Evolutionary conservation across 2,113 vertebrate genomes (phyloP).

Genomic region (Carassius auratus): DNA sequence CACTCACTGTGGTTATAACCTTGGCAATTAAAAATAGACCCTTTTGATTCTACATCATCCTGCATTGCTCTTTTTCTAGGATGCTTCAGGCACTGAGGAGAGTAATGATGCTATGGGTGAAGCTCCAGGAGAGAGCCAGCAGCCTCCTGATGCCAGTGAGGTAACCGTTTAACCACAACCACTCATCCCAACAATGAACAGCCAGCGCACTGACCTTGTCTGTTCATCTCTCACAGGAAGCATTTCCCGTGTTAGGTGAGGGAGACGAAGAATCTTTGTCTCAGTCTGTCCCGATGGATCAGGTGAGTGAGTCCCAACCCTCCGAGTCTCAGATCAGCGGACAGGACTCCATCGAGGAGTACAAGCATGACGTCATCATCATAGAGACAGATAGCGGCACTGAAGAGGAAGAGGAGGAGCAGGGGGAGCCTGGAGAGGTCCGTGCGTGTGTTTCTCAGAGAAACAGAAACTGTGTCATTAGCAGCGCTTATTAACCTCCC

Average conservation of each 20-base stretch:
- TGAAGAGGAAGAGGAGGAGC: slow-evolving; percentile 82
- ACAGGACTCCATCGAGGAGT: slow-evolving; percentile 76
- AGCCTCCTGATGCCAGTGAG: slow-evolving; percentile 83
- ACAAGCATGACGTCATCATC: slow-evolving; percentile 85
- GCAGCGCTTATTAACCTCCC: not conserved
- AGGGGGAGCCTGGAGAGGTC: slow-evolving; percentile 77
- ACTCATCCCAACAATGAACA: not conserved
- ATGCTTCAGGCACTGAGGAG: slow-evolving; percentile 81
- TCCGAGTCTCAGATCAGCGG: slow-evolving; percentile 70
- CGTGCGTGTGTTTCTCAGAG: not conserved
- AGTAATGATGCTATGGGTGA: slow-evolving; percentile 81
- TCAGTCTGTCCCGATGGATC: slow-evolving; percentile 85
- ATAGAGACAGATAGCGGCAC: slow-evolving; percentile 93
- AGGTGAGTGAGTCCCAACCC: slow-evolving; percentile 60
- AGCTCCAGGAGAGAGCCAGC: slow-evolving; percentile 75
- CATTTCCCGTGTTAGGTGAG: slow-evolving; percentile 76
- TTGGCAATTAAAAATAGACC: not conserved
- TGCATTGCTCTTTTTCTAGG: slow-evolving; percentile 65
- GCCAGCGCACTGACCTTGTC: not conserved
- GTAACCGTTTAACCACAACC: slow-evolving; percentile 37
- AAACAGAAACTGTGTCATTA: not conserved
- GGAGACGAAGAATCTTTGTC: slow-evolving; percentile 68
- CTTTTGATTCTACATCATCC: not conserved
- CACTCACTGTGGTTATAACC: not conserved
- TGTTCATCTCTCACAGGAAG: slow-evolving; percentile 62